Base-by-base conservation (phyloP, 2,113 vertebrate genomes). In the Ginglymostoma cirratum region DNA sequence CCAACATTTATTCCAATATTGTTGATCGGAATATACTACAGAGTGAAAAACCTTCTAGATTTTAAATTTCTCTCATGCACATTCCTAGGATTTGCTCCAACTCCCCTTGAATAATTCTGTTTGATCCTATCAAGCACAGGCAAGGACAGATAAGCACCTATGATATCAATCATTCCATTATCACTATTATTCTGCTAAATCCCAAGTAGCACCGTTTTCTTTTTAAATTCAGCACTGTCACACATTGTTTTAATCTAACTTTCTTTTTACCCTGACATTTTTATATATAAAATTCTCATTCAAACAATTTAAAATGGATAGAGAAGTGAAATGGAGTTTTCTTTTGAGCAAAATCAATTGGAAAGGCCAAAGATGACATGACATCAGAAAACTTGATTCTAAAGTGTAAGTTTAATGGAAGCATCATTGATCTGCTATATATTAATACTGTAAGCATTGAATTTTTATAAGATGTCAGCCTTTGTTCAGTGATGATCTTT, bases 341-440 rank as follows among this genome's bases (percentile, higher is more conserved):
- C 45, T 34, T 67, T 67, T 94, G 17, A 67, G 66, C 10, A 45
- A 67, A 55, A 70, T 70, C 66, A 70, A 94, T 70, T 70, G 66
- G 38, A 94, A 69, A 45, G 38, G 42, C 21, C 38, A 30, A 12
- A 92, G 55, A n/a, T 92, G 3, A n/a, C 61, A 92, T 92, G 21
- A 42, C n/a, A 95, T 15, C 65, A 65, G 67, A 95, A 30, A 67
- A 72, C 23, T 95, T 94, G 67, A 2, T 67, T 67, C 27, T 70
- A 48, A 95, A 52, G 94, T 34, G 69, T 67, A 69, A 94, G 93
- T 94, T 45, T 70, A 94, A 70, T 70, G 65, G 8, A 67, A 69
- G 8, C 14, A 42, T 69, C 23, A 69, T 94, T n/a, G 86, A 94
- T 8, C 61, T 69, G n/a, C 5, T 61, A 66, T 27, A 15, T 3